Conservation (phyloP, 2,888 invertebrate genomes). For the Cerceris rybyensis region DNA sequence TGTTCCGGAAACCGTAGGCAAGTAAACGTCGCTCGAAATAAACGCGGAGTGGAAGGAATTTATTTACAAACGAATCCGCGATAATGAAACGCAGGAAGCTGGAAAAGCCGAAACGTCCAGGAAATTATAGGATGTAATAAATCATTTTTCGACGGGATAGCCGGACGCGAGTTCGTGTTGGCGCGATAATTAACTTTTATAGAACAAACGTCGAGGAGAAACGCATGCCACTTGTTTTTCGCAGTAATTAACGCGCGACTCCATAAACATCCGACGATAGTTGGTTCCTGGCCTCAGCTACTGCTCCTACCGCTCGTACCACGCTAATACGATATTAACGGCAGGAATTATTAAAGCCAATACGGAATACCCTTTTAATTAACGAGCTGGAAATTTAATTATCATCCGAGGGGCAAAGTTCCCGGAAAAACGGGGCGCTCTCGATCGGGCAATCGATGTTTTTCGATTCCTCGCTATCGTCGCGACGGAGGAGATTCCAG, state of each 20-base stretch:
- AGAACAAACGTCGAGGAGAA: constrained; percentile 2
- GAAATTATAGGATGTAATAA: background rate
- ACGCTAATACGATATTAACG: constrained; percentile 32
- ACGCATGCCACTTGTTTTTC: background rate
- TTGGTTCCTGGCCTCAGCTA: background rate
- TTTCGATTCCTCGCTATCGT: constrained; percentile 1
- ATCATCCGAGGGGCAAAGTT: constrained; percentile 26
- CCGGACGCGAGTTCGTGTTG: background rate
- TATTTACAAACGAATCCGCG: background rate
- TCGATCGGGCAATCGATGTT: constrained; percentile 35
- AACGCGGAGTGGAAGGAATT: background rate
- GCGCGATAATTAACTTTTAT: background rate
- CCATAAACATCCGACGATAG: constrained; percentile 15
- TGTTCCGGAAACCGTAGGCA: background rate
- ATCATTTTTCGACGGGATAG: too few species aligned
- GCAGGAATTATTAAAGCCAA: constrained; percentile 21
- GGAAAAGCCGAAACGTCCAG: background rate
- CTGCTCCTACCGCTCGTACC: background rate
- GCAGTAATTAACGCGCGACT: constrained; percentile 25
- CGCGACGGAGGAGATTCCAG: background rate
- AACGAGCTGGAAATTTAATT: constrained; percentile 53
- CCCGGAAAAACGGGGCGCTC: constrained; percentile 18
- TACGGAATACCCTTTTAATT: constrained; percentile 22
- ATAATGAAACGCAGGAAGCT: background rate
- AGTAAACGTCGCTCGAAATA: background rate